Conservation (phyloP, 2,113 vertebrate genomes). For the Bambusicola thoracicus region DNA sequence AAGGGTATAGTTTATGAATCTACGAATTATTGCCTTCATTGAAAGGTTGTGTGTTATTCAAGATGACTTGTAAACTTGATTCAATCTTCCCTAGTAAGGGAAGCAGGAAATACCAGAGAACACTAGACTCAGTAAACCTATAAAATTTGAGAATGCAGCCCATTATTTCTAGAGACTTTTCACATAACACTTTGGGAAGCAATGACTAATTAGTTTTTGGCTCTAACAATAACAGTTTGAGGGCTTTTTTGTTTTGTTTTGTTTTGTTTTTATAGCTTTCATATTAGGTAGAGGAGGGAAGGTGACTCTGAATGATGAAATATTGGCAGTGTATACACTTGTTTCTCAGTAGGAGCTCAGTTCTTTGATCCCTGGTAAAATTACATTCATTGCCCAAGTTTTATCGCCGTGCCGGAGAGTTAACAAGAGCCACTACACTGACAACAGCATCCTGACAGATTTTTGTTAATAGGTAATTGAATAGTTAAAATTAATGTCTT, state of each 20-base stretch:
- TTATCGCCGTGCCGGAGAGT: slow-evolving; percentile 66
- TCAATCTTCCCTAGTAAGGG: slow-evolving; percentile 86
- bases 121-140: slow-evolving; percentile 92
- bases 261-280: slow-evolving; percentile 89
- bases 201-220: slow-evolving; percentile 95
- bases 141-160: slow-evolving; percentile 91
- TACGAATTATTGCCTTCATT: slow-evolving; percentile 83
- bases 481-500: slow-evolving; percentile 70
- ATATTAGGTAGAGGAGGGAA: slow-evolving; percentile 84
- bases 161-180: slow-evolving; percentile 92
- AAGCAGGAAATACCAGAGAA: slow-evolving; percentile 97
- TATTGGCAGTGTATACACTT: slow-evolving; percentile 75
- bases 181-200: slow-evolving; percentile 93
- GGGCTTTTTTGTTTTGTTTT: slow-evolving; percentile 76
- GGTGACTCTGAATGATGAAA: slow-evolving; percentile 84
- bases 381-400: slow-evolving; percentile 75
- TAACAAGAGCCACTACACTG: slow-evolving; percentile 72
- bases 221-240: slow-evolving; percentile 89
- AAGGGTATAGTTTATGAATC: slow-evolving; percentile 77
- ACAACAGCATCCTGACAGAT: slow-evolving; percentile 56
- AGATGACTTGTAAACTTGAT: slow-evolving; percentile 91
- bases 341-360: slow-evolving; percentile 82
- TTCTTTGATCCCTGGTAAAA: slow-evolving; percentile 78
- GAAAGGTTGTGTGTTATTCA: slow-evolving; percentile 87
- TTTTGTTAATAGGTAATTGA: slow-evolving; percentile 69